Percentiles rank a stretch among this genome's conserved stretches.
Conservation (phyloP, 2,113 vertebrate species). For the Chunga burmeisteri region DNA sequence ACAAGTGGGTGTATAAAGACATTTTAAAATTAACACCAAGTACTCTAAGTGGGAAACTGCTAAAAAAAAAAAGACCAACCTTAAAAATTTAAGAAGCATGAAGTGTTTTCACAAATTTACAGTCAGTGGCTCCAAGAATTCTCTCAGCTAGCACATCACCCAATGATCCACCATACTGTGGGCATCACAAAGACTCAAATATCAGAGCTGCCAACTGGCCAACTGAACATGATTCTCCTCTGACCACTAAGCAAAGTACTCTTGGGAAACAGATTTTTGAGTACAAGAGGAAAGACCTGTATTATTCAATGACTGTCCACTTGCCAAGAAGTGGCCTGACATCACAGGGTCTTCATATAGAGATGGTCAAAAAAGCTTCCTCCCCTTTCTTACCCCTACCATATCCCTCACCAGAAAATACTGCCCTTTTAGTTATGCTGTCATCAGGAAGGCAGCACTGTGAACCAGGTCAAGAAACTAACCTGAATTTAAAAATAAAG, state of each 20-base stretch:
- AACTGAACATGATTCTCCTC: neutral
- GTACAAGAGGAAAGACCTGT: neutral
- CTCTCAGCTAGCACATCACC: neutral
- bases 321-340: neutral
- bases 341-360: neutral
- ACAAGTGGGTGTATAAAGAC: neutral
- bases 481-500: neutral
- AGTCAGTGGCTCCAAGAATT: neutral
- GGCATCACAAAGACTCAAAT: neutral
- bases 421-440: neutral
- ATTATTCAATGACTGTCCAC: neutral
- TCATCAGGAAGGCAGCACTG: neutral
- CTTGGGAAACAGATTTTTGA: neutral
- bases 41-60: neutral
- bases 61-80: neutral
- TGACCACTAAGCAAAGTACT: neutral
- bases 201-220: neutral
- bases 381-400: neutral
- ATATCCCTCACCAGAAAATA: neutral
- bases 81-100: neutral
- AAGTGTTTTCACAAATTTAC: neutral
- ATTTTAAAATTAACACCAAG: constrained; percentile 22
- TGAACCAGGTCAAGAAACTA: neutral
- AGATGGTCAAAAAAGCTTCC: neutral
- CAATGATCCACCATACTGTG: neutral